These are phyloP conservation scores for Ethmia dodecea DNA, from an alignment of 2,888 invertebrate genomes.

Conservation along the genomic window DNA sequence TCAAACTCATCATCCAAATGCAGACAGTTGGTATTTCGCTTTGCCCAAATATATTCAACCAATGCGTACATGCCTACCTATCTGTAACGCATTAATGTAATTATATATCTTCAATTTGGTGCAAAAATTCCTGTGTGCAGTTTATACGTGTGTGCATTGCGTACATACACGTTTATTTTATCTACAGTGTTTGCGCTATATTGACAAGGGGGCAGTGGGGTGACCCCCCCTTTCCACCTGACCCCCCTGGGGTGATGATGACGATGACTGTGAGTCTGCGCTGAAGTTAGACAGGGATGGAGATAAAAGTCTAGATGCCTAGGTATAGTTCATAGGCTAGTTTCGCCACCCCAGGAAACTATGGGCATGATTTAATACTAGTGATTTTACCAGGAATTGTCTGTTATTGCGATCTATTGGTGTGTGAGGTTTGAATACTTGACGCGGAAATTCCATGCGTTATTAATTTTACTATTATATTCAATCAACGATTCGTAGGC, in stretches of 20 bases:
- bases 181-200: slow-evolving; percentile 59
- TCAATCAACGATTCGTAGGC: too few relatives aligned
- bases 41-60: too few relatives aligned
- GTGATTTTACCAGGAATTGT: slow-evolving; percentile 38
- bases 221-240: slow-evolving; percentile 15
- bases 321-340: slow-evolving; percentile 27
- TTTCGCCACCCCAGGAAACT: slow-evolving; percentile 23
- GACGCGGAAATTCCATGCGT: too few relatives aligned
- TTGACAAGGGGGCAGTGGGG: slow-evolving; percentile 48
- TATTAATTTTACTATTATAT: too few relatives aligned
- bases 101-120: slow-evolving; percentile 65
- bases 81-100: slow-evolving; percentile 47
- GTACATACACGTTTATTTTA: slow-evolving; percentile 55
- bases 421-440: too few relatives aligned
- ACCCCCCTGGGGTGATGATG: slow-evolving; percentile 38
- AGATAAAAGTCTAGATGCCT: slow-evolving; percentile 40
- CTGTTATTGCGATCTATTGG: slow-evolving; percentile 32
- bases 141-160: slow-evolving; percentile 14
- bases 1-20: too few relatives aligned
- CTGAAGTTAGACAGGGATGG: slow-evolving; percentile 52
- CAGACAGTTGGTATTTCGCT: too few relatives aligned
- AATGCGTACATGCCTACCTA: too few relatives aligned
- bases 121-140: slow-evolving; percentile 43
- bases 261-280: slow-evolving; percentile 68
- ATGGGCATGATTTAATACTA: slow-evolving; percentile 40